These are phyloP conservation scores for Arvicanthis niloticus DNA, from an alignment of 2,113 vertebrate genomes.

Conservation along the genomic window DNA sequence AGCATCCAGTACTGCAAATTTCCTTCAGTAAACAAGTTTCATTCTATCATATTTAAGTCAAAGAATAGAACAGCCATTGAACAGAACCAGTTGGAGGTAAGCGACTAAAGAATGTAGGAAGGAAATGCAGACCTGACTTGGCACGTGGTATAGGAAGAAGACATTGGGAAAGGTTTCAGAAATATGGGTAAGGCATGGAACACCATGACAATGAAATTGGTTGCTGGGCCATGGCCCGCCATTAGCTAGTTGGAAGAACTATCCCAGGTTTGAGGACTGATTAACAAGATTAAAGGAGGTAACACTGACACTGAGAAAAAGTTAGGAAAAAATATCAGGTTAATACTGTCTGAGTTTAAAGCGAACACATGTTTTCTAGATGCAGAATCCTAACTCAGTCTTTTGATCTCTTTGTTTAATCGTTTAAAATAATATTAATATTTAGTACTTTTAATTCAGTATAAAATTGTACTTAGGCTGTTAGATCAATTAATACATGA, in stretches of 20 bases:
- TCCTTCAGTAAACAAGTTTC: background rate
- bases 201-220: background rate
- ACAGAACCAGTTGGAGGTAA: background rate
- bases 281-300: background rate
- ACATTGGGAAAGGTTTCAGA: background rate
- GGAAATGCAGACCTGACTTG: background rate
- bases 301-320: background rate
- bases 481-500: background rate
- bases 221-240: background rate
- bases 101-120: background rate
- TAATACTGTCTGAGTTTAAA: background rate
- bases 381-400: background rate
- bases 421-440: background rate
- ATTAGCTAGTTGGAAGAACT: background rate
- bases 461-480: background rate
- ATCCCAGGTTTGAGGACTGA: background rate
- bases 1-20: background rate
- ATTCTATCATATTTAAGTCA: background rate
- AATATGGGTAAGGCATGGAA: background rate
- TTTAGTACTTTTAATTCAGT: background rate
- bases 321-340: background rate
- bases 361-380: background rate
- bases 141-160: background rate
- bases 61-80: background rate
- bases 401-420: background rate